Conservation (phyloP, 2,797 vertebrate species). For the Mus minutoides region DNA sequence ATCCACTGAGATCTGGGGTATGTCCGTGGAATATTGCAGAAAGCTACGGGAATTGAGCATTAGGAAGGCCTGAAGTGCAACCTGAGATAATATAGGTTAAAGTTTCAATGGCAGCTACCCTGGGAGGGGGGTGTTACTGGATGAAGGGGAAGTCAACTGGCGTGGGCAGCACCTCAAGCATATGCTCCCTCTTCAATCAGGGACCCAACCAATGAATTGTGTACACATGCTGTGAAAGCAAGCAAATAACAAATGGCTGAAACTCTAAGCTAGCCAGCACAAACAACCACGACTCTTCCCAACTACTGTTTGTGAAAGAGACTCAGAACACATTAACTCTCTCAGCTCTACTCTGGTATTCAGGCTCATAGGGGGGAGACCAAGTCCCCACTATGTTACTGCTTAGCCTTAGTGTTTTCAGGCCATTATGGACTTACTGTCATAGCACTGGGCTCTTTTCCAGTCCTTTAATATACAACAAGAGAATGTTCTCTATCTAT, state of each 20-base stretch:
- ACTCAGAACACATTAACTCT: slow-evolving; percentile 53
- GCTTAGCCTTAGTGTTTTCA: slow-evolving; percentile 19
- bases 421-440: slow-evolving; percentile 29
- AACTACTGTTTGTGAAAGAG: slow-evolving; percentile 38
- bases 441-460: slow-evolving; percentile 43
- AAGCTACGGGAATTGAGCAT: neutral
- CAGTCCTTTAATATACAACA: slow-evolving; percentile 26
- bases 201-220: slow-evolving; percentile 3
- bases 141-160: neutral
- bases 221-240: slow-evolving; percentile 12
- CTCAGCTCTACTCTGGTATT: slow-evolving; percentile 41
- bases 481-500: slow-evolving; percentile 41
- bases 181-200: neutral
- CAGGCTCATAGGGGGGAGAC: neutral
- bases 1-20: neutral
- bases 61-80: neutral
- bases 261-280: neutral
- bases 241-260: slow-evolving; percentile 2
- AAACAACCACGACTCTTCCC: slow-evolving; percentile 45
- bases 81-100: neutral
- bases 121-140: neutral
- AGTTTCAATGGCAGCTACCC: neutral
- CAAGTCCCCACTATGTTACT: neutral
- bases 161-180: neutral
- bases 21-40: neutral